Base-by-base conservation (phyloP, 2,797 vertebrate genomes). In the Muraenolepis orangiensis region DNA sequence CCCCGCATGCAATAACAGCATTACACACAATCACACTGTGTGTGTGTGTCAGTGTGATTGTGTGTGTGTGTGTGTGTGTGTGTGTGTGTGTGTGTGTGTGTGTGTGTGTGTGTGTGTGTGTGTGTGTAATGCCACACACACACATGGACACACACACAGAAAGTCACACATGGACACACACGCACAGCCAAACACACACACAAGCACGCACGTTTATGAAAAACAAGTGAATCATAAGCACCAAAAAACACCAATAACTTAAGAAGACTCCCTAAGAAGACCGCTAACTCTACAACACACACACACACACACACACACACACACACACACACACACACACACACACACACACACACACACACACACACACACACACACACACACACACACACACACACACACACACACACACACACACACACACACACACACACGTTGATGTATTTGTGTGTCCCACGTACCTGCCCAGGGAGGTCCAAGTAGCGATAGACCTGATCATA, bases 401-500 rank as follows among this genome's bases (percentile, higher is more conserved):
- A 88, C 70, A 87, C 80, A 86, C n/a, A 81, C 81, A 86, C 72
- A 88, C 42, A 70, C 67, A 74, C 70, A 84, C 70, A 78, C 28
- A 76, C 16, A n/a, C 42, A 46, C 42, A 46, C 42, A 46, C 40
- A 42, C 2, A 83, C 80, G 31, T 66, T 66, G 42, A 38, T 78
- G 81, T 75, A 70, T 82, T 46, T 86, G n/a, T 23, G 69, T 76
- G 88, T 87, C 87, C 78, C 87, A 94, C 93, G 90, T 94, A 94
- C 93, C 93, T 94, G 93, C 88, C 91, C 91, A 85, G 94, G 93
- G 81, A 93, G 93, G 91, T 94, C 93, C 91, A 94, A 91, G 91
- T 93, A 94, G 88, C 91, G 93, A 90, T 93, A 94, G 92, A 94
- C 93, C 92, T 94, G 93, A 89, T 93, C 93, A 91, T 93, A 93